A percentile compares a stretch with the other conserved stretches of the same genome.
Conservation (phyloP, 1,140 invertebrate species). For the Chironomus tepperi region DNA sequence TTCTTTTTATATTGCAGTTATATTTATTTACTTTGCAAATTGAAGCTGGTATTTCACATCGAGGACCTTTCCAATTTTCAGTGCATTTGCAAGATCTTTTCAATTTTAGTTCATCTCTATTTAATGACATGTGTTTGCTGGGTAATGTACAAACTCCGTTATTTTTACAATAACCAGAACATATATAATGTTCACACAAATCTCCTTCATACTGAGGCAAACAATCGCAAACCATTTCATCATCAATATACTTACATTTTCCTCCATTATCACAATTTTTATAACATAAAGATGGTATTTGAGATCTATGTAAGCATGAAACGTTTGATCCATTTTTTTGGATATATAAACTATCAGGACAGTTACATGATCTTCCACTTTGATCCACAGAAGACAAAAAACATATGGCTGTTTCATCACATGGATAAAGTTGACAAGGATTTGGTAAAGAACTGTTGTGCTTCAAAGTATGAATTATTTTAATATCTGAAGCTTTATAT, state of each 20-base stretch:
- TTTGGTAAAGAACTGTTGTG: slow-evolving; percentile 44
- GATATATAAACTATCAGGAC: slow-evolving; percentile 51
- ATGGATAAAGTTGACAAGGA: slow-evolving; percentile 43
- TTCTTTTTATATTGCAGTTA: slow-evolving; percentile 24
- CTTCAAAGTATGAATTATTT: slow-evolving; percentile 58
- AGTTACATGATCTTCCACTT: slow-evolving; percentile 49
- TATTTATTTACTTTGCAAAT: slow-evolving; percentile 40
- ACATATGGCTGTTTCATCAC: slow-evolving; percentile 48
- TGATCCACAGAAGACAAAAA: slow-evolving; percentile 41
- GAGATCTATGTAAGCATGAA: neutral
- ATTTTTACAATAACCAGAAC: slow-evolving; percentile 54
- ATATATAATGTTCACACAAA: slow-evolving; percentile 54
- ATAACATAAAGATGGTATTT: slow-evolving; percentile 17
- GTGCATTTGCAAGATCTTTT: slow-evolving; percentile 50
- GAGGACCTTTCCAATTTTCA: slow-evolving; percentile 52
- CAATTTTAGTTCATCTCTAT: slow-evolving; percentile 27
- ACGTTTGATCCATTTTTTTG: slow-evolving; percentile 29
- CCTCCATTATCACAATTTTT: slow-evolving; percentile 42
- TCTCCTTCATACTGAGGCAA: slow-evolving; percentile 49
- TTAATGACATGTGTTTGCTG: neutral
- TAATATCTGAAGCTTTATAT: slow-evolving; percentile 51
- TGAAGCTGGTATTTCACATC: slow-evolving; percentile 51
- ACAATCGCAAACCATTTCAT: slow-evolving; percentile 48
- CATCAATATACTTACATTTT: slow-evolving; percentile 44
- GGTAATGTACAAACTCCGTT: slow-evolving; percentile 48